These are phyloP conservation scores for Trissoscelio sp. DNA, from an alignment of 2,888 invertebrate species.

Conservation along the genomic window DNA sequence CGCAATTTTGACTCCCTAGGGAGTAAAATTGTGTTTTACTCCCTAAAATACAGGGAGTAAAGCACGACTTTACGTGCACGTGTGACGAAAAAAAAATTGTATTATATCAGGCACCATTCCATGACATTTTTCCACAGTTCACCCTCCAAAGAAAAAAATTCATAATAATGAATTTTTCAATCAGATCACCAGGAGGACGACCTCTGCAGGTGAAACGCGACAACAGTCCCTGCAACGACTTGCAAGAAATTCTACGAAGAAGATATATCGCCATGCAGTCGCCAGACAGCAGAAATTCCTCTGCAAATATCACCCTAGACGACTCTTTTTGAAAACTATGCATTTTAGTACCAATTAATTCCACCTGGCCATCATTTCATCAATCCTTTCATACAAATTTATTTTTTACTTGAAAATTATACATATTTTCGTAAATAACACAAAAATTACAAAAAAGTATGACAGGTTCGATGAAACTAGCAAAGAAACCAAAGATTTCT, in stretches of 20 bases:
- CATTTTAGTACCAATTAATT: conserved; percentile 17
- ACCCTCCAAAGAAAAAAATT: too few species aligned
- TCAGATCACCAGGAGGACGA: conserved; percentile 80
- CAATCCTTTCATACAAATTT: conserved; percentile 14
- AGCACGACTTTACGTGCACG: too few species aligned
- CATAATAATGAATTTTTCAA: conserved; percentile 50
- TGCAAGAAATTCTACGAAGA: conserved; percentile 81
- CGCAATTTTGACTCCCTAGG: too few species aligned
- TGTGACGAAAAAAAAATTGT: too few species aligned
- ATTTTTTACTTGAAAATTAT: conserved; percentile 6
- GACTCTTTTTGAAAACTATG: conserved; percentile 77
- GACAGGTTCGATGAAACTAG: conserved; percentile 22
- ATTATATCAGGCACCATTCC: too few species aligned
- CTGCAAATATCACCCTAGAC: conserved; percentile 71
- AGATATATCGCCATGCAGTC: conserved; percentile 80
- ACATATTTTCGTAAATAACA: conserved; percentile 32
- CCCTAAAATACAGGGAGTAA: too few species aligned
- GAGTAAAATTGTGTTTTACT: too few species aligned
- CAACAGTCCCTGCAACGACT: conserved; percentile 81
- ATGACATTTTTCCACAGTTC: too few species aligned
- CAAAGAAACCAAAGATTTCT: conserved; percentile 48
- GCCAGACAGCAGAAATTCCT: conserved; percentile 79
- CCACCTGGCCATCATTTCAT: conserved; percentile 14
- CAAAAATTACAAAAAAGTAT: conserved; percentile 8
- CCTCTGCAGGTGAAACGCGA: conserved; percentile 79